These are phyloP conservation scores for Myotis brandtii DNA, from an alignment of 2,113 vertebrate species.

Conservation along the genomic window DNA sequence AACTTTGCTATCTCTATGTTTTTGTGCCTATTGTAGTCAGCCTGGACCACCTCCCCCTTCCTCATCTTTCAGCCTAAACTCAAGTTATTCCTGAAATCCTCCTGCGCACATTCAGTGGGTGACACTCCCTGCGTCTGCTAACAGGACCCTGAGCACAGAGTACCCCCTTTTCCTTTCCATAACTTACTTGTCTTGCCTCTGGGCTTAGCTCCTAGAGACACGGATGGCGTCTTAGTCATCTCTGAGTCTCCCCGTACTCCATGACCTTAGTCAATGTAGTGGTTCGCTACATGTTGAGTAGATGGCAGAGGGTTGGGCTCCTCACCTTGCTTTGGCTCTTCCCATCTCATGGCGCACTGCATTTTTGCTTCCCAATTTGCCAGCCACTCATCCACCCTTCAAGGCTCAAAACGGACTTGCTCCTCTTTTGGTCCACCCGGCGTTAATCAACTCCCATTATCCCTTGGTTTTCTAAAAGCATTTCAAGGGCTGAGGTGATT, in stretches of 20 bases:
- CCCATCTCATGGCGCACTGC: background rate
- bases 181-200: background rate
- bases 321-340: background rate
- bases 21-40: background rate
- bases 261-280: background rate
- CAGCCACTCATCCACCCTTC: background rate
- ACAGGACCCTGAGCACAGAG: background rate
- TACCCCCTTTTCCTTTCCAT: background rate
- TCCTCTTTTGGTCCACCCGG: background rate
- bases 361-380: background rate
- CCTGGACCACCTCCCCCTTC: background rate
- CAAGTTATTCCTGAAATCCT: background rate
- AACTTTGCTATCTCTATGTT: background rate
- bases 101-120: background rate
- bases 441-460: background rate
- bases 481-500: background rate
- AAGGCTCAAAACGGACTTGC: background rate
- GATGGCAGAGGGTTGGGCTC: background rate
- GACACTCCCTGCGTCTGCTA: background rate
- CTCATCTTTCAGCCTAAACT: background rate
- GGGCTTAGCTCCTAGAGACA: background rate
- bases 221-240: background rate
- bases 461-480: background rate
- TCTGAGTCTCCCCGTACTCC: background rate
- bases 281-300: background rate